phyloP scores from a whole-genome alignment of 2,888 invertebrate species.

The Agrochola lychnidis region DNA sequence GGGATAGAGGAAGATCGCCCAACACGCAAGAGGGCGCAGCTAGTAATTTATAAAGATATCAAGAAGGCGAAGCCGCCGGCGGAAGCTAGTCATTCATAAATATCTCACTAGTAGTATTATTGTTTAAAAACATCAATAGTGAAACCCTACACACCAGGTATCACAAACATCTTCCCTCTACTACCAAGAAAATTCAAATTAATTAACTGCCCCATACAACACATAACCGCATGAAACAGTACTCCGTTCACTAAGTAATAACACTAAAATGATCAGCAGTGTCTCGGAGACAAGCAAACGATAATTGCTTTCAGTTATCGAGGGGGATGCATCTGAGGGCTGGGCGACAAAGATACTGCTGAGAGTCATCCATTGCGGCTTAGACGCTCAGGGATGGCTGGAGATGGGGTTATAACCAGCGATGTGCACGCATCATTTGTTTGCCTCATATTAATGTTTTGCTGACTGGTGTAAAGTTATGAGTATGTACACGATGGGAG shows the following conservation, averaged over 20 bases:
- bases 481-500: constrained; percentile 14
- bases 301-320: constrained; percentile 59
- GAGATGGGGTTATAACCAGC: constrained; percentile 3
- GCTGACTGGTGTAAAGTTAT: constrained; percentile 35
- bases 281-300: constrained; percentile 53
- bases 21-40: too few species aligned
- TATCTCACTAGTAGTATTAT: neutral
- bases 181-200: neutral
- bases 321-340: constrained; percentile 36
- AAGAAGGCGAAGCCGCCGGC: too few species aligned
- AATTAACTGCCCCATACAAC: neutral
- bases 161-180: neutral
- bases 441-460: constrained; percentile 17
- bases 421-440: constrained; percentile 41
- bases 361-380: constrained; percentile 47
- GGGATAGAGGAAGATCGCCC: too few species aligned
- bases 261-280: constrained; percentile 61
- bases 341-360: constrained; percentile 42
- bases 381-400: constrained; percentile 1
- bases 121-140: neutral
- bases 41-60: too few species aligned
- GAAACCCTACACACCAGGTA: neutral
- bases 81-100: neutral
- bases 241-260: constrained; percentile 43
- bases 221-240: neutral